Base-by-base conservation (phyloP, 2,113 vertebrate species). In the Epinephelus cyanopodus region DNA sequence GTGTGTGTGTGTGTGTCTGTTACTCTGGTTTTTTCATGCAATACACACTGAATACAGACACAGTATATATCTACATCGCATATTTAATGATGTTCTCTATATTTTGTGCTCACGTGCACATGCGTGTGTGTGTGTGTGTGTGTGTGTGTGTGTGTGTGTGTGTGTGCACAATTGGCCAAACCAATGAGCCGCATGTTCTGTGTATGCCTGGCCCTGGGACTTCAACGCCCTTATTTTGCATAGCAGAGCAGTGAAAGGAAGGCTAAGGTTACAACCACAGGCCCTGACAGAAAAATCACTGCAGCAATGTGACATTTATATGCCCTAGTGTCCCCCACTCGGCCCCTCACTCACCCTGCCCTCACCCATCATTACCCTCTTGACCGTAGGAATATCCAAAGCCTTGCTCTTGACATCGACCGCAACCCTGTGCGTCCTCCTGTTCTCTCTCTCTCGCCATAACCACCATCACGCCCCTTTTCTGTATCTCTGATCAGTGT, bases 221-320 rank as follows among this genome's bases (percentile, higher is more conserved):
- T 82, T 83, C 53, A 63, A 78, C 84, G 53, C 89, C 88, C 82
- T 90, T 85, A 63, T 90, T 88, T 87, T 85, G 70, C 86, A 86
- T 71, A 87, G 90, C 86, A 73, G 52, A 90, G 86, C 87, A 84
- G 72, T 87, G 87, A 92, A 92, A 78, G 58, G 65, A 87, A 83
- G 77, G 87, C 80, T 92, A 82, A 33, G 67, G 89, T 93, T 93
- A 85, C 92, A 90, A 92, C 92, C 91, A 84, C 92, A 93, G 71
- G 70, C 72, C 87, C 84, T 79, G 87, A 92, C 83, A 85, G 77
- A 85, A 81, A 91, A 88, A 86, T 83, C 53, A 73, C 83, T 88
- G 48, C 70, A 84, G 48, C 79, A 83, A 71, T 83, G 81, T 90
- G 89, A 91, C 92, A 87, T 91, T 84, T 90, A 81, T 83, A 87